Conservation (phyloP, 2,113 vertebrate species). For the Anarhynchus alexandrinus region DNA sequence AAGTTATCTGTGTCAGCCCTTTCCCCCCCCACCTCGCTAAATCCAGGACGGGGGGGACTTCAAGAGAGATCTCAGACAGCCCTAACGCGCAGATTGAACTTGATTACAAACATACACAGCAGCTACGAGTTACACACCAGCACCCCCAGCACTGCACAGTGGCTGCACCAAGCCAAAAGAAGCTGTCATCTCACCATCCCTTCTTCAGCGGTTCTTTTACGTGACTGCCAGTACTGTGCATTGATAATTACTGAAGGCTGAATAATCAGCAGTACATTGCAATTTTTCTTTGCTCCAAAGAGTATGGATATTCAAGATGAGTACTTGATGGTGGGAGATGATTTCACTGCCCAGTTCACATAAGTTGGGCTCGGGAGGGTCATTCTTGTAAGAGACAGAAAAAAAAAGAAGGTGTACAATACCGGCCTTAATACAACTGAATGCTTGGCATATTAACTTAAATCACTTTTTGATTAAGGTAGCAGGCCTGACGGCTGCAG, state of each 20-base stretch:
- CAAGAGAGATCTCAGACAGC: neutral
- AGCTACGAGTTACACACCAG: fast-evolving
- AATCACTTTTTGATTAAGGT: neutral
- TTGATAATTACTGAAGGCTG: neutral
- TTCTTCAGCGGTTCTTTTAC: neutral
- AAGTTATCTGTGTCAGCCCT: neutral
- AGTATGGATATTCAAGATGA: no score
- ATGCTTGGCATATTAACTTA: neutral
- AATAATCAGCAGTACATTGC: neutral
- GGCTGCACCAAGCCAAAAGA: neutral
- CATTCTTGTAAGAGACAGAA: neutral
- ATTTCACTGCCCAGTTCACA: neutral
- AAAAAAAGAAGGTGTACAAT: neutral
- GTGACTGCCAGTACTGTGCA: neutral
- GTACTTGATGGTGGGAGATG: no score
- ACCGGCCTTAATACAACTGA: neutral
- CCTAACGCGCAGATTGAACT: neutral
- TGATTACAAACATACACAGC: neutral
- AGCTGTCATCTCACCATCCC: neutral
- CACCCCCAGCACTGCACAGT: neutral
- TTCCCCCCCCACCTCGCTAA: fast-evolving
- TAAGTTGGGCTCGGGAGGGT: neutral
- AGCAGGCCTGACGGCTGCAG: neutral
- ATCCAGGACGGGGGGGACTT: neutral
- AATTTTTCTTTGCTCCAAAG: neutral